Evolutionary conservation across 2,888 invertebrate genomes (phyloP), one percentile per base, ranked within the genome.

Genomic region (Thecophora atra): DNA sequence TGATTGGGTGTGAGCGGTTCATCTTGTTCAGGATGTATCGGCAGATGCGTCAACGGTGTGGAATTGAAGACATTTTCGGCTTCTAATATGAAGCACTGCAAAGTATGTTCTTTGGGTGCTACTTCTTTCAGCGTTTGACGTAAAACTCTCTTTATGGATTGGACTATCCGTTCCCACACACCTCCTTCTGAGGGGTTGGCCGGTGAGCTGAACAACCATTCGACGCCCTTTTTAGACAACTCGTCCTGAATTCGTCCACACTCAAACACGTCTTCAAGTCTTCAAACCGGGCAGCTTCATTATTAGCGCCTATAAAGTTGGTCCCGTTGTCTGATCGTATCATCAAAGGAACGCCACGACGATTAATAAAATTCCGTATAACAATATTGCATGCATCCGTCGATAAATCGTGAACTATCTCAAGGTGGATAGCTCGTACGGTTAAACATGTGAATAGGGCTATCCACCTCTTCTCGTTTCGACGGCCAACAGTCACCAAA

Each of bases 391-490:
- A 72, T 13, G 62, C 62, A 15, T 67, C 73, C 13, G 73, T 71
- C 8, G 72, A 72, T 44, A 68, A 63, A 52, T 72, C 72, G 3
- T 30, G 19, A 8, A 63, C 68, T 28, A 68, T 13, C 26, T 72
- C 72, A 19, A 76, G 26, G 58, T 74, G 74, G 7, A 74, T 74
- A 7, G 77, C 76, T 21, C 77, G 58, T 13, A 73, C 56, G 1
- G 76, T 75, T 17, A 76, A 19, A 56, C 76, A 78, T 1, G 77
- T 76, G 58, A 78, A 75, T 51, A n/a, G n/a, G n/a, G n/a, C n/a
- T n/a, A n/a, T n/a, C n/a, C n/a, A n/a, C n/a, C n/a, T n/a, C n/a
- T n/a, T n/a, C n/a, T n/a, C n/a, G n/a, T n/a, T n/a, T n/a, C n/a
- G n/a, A n/a, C n/a, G n/a, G n/a, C n/a, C n/a, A n/a, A n/a, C n/a